Conservation (phyloP, 2,888 invertebrate species). For the Acleris literana region DNA sequence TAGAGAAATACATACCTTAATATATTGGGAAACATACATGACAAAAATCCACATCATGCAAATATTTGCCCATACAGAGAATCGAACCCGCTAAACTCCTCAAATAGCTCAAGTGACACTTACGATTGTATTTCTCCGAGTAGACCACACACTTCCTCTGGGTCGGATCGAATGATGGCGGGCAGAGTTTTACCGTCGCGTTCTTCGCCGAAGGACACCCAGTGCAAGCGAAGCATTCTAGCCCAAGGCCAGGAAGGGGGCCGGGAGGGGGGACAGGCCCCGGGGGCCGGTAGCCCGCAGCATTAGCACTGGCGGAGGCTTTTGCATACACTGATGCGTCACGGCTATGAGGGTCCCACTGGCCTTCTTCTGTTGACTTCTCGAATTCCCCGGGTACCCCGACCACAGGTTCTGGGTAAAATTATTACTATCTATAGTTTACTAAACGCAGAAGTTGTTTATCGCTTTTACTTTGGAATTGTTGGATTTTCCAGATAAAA, state of each 20-base stretch:
- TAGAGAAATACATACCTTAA: no score
- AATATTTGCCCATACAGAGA: no score
- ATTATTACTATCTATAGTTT: neutral
- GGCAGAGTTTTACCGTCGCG: slow-evolving; percentile 56
- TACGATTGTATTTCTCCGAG: slow-evolving; percentile 60
- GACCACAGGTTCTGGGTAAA: neutral
- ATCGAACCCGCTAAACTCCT: no score
- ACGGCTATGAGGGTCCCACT: neutral
- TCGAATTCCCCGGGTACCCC: neutral
- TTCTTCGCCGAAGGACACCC: slow-evolving; percentile 54
- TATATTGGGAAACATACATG: no score
- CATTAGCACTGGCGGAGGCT: no score
- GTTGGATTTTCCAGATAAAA: no score
- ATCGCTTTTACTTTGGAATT: no score
- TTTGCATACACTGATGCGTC: slow-evolving; percentile 22
- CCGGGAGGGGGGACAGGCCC: neutral
- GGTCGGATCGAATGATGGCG: slow-evolving; percentile 46
- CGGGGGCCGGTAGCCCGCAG: neutral
- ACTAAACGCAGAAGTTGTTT: no score
- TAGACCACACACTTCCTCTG: slow-evolving; percentile 62
- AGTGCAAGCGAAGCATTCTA: slow-evolving; percentile 60
- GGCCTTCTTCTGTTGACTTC: neutral
- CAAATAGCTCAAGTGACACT: slow-evolving; percentile 42
- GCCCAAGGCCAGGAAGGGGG: slow-evolving; percentile 25
- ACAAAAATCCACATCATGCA: no score